phyloP scores from a whole-genome alignment of 1,140 invertebrate genomes.

The Dermatophagoides farinae region DNA sequence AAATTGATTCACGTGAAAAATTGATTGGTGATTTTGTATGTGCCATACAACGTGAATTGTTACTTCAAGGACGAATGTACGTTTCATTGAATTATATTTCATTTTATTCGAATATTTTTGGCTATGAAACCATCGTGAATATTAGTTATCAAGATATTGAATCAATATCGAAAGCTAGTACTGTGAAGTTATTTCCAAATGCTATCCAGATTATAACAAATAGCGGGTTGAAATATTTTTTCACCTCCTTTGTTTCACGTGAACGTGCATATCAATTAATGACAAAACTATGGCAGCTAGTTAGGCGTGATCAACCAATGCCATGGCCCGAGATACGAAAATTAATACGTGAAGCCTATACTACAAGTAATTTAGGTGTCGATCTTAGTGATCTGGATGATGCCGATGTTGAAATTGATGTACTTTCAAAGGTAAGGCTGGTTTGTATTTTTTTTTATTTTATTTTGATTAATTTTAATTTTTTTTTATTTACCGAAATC shows the following conservation, averaged over 20 bases:
- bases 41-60: conserved; percentile 66
- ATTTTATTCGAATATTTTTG: conserved; percentile 85
- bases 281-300: neutral
- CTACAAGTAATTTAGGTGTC: neutral
- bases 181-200: conserved; percentile 11
- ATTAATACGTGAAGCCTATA: neutral
- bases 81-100: conserved; percentile 81
- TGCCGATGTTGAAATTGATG: neutral
- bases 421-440: neutral
- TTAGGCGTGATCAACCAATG: neutral
- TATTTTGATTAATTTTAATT: neutral
- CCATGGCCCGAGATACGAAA: neutral
- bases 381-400: neutral
- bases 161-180: conserved; percentile 8
- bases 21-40: conserved; percentile 61
- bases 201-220: conserved; percentile 11
- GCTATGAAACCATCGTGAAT: conserved; percentile 61
- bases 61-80: conserved; percentile 77
- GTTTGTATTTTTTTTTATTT: neutral
- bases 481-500: no score
- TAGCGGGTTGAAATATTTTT: conserved; percentile 10
- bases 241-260: conserved; percentile 10
- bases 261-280: neutral
- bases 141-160: conserved; percentile 3
- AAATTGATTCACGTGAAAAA: conserved; percentile 1